phyloP scores from a whole-genome alignment of 2,888 invertebrate genomes.

The Antheraea assamensis region DNA sequence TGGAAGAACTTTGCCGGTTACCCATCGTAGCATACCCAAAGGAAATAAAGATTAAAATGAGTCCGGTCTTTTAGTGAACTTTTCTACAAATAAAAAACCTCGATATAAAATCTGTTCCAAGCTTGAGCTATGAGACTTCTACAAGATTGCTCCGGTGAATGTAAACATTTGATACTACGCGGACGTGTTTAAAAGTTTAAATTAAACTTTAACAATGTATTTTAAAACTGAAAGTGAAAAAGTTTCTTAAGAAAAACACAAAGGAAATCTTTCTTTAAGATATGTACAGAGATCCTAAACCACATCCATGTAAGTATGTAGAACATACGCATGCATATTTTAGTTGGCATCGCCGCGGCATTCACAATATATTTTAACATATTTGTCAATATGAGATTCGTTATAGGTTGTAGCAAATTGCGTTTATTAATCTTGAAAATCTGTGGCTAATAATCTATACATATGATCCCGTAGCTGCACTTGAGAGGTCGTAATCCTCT shows the following conservation, averaged over 20 bases:
- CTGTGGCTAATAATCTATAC: too few species aligned
- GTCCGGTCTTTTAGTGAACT: slow-evolving; percentile 31
- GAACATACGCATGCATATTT: slow-evolving; percentile 4
- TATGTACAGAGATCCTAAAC: slow-evolving; percentile 32
- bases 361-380: neutral
- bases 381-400: too few species aligned
- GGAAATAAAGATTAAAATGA: slow-evolving; percentile 39
- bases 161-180: slow-evolving; percentile 30
- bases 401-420: too few species aligned
- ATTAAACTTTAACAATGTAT: slow-evolving; percentile 49
- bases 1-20: slow-evolving; percentile 13
- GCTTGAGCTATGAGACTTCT: slow-evolving; percentile 17
- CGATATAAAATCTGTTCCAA: slow-evolving; percentile 9
- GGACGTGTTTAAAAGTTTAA: slow-evolving; percentile 35
- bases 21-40: slow-evolving; percentile 26
- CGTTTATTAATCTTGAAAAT: too few species aligned
- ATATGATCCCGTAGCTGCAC: too few species aligned
- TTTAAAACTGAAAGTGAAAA: slow-evolving; percentile 45
- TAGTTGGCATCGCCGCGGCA: neutral
- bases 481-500: too few species aligned
- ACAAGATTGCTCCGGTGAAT: slow-evolving; percentile 18
- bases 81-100: slow-evolving; percentile 29
- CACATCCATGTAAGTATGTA: slow-evolving; percentile 14
- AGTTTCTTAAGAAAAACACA: slow-evolving; percentile 41
- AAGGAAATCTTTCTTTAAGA: slow-evolving; percentile 26